phyloP scores from a whole-genome alignment of 2,113 vertebrate species.

The Crotophaga sulcirostris region DNA sequence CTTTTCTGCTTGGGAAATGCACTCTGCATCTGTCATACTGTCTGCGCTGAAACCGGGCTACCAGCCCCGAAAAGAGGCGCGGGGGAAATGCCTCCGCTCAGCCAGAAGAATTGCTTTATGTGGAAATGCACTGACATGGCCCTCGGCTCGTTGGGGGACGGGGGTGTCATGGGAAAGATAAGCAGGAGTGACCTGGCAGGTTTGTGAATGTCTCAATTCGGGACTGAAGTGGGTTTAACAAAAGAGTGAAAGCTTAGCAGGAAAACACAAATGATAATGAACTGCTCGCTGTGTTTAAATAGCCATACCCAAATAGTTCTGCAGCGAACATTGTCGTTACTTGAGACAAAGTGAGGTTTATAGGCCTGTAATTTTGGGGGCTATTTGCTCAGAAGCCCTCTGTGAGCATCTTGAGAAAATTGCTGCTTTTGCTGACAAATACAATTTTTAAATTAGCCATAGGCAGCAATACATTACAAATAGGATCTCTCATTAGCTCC shows the following conservation, averaged over 20 bases:
- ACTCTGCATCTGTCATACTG: constrained; percentile 70
- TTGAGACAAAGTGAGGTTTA: constrained; percentile 54
- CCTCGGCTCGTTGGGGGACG: constrained; percentile 37
- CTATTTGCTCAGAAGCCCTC: constrained; percentile 34
- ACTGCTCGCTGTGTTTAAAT: constrained; percentile 69
- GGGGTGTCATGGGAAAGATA: constrained; percentile 81
- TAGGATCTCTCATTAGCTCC: neutral
- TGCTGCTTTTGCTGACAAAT: constrained; percentile 18
- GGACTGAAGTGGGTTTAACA: constrained; percentile 59
- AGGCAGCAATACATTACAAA: neutral
- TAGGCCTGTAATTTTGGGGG: constrained; percentile 13
- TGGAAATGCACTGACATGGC: constrained; percentile 61
- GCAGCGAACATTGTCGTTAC: constrained; percentile 18
- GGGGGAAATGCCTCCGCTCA: constrained; percentile 71
- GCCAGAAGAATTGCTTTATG: constrained; percentile 74
- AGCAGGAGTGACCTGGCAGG: constrained; percentile 71
- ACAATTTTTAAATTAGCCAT: constrained; percentile 38
- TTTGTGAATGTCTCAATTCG: constrained; percentile 69
- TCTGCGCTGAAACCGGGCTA: constrained; percentile 40
- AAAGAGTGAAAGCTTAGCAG: constrained; percentile 68
- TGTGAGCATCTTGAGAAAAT: constrained; percentile 41
- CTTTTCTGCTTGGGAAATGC: constrained; percentile 66
- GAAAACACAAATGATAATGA: constrained; percentile 74
- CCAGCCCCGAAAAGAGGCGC: constrained; percentile 20
- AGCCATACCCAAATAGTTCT: constrained; percentile 55